Percentiles rank a stretch among this genome's conserved stretches.
Conservation (phyloP, 35 echinoderm and acorn worm species). For the Nesometra sesokonis region DNA sequence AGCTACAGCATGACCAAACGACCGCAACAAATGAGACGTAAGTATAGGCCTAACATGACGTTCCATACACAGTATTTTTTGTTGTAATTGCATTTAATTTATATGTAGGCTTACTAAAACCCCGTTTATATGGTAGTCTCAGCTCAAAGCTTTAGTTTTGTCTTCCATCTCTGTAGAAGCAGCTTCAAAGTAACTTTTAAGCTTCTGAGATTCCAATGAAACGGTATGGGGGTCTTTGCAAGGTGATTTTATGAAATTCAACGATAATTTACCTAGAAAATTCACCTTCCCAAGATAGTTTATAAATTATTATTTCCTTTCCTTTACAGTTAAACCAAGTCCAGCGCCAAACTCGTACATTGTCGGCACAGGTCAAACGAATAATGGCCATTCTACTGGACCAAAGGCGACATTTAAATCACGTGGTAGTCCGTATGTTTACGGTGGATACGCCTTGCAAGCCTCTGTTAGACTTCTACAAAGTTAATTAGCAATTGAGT, state of each 20-base stretch:
- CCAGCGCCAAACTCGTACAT: constrained; percentile 77
- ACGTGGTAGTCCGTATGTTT: constrained; percentile 48
- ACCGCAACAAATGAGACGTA: constrained; percentile 42
- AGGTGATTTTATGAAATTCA: too few species aligned
- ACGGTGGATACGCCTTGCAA: constrained; percentile 75
- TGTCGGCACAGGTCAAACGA: constrained; percentile 57
- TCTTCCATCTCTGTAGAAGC: too few species aligned
- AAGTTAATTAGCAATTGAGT: background rate
- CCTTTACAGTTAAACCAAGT: constrained; percentile 22
- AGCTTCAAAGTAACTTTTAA: too few species aligned
- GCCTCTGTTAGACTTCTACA: constrained; percentile 31
- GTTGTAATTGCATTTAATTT: background rate
- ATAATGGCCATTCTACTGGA: constrained; percentile 52
- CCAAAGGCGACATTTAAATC: constrained; percentile 68
- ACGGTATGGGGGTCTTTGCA: too few species aligned
- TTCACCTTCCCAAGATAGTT: too few species aligned
- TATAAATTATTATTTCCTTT: too few species aligned
- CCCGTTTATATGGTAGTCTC: too few species aligned
- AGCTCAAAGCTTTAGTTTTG: too few species aligned
- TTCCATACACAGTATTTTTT: background rate
- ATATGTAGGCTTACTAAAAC: too few species aligned
- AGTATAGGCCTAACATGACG: background rate
- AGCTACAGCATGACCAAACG: constrained; percentile 95
- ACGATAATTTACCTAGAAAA: too few species aligned
- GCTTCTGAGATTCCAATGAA: too few species aligned